Evolutionary conservation across 2,888 invertebrate genomes (phyloP).

Genomic region (Sipha maydis): DNA sequence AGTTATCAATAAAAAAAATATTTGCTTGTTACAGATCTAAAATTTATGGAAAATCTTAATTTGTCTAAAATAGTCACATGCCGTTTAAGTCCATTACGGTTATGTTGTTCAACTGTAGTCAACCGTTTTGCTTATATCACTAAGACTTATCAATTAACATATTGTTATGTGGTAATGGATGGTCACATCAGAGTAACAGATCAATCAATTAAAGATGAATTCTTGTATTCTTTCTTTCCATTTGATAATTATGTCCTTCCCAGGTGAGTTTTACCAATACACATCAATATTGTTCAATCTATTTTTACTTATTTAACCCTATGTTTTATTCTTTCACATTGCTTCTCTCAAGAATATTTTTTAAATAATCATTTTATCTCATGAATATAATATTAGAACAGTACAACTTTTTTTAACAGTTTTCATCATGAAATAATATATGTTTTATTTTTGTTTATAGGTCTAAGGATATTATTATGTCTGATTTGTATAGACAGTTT

Average conservation of each 20-base stretch:
- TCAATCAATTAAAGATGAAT: conserved; percentile 67
- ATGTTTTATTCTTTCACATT: no score
- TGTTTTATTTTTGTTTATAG: no score
- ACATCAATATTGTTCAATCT: no score
- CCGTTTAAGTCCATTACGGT: conserved; percentile 86
- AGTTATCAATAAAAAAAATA: background rate
- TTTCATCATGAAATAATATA: no score
- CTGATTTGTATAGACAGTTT: no score
- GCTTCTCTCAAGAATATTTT: no score
- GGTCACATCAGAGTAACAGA: conserved; percentile 38
- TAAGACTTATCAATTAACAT: conserved; percentile 86
- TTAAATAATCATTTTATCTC: no score
- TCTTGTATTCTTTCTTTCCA: conserved; percentile 82
- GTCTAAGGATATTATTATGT: no score
- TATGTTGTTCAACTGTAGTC: conserved; percentile 81
- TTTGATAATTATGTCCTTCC: conserved; percentile 88
- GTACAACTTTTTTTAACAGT: no score
- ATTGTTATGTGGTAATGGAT: conserved; percentile 91
- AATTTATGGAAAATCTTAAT: conserved; percentile 83
- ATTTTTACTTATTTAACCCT: no score
- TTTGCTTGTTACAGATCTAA: conserved; percentile 74
- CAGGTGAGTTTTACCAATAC: conserved; percentile 71
- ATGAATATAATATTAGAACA: no score
- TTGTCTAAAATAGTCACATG: conserved; percentile 87
- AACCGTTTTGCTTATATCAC: conserved; percentile 85